Evolutionary conservation across 2,113 vertebrate species (phyloP).

Genomic region (Sus scrofa): DNA sequence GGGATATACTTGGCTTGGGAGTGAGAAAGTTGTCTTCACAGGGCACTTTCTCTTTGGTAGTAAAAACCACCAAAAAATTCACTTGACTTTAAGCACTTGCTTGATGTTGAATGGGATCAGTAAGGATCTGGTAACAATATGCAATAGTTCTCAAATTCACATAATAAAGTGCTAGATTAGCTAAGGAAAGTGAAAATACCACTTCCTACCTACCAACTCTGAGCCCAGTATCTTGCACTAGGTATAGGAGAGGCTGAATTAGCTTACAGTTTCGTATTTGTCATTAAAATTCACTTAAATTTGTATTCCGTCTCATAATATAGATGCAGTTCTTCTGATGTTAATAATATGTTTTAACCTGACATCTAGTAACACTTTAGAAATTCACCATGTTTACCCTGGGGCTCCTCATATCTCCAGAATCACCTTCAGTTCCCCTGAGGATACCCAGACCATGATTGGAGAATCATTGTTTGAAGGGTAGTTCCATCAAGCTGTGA

Average conservation of each 20-base stretch:
- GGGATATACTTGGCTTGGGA: background rate
- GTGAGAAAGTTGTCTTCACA: background rate
- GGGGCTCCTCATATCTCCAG: background rate
- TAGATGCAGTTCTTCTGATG: background rate
- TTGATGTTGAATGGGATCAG: constrained; percentile 32
- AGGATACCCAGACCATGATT: background rate
- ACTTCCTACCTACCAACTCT: background rate
- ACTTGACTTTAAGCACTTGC: constrained; percentile 47
- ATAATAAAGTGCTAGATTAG: background rate
- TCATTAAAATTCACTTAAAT: constrained; percentile 1
- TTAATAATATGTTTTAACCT: background rate
- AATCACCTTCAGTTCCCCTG: background rate
- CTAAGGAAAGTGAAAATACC: background rate
- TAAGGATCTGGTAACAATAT: background rate
- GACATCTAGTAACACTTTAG: background rate
- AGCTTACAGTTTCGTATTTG: background rate
- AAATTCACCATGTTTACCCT: background rate
- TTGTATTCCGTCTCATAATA: background rate
- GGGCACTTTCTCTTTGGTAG: background rate
- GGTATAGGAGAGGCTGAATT: background rate
- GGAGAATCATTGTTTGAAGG: constrained; percentile 18
- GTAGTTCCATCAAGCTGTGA: background rate
- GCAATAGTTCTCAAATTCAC: background rate
- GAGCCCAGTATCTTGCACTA: background rate
- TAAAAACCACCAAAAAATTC: background rate